Evolutionary conservation across 2,113 vertebrate species (phyloP), one percentile per base, ranked within the genome.

Genomic region (Leptosomus discolor): DNA sequence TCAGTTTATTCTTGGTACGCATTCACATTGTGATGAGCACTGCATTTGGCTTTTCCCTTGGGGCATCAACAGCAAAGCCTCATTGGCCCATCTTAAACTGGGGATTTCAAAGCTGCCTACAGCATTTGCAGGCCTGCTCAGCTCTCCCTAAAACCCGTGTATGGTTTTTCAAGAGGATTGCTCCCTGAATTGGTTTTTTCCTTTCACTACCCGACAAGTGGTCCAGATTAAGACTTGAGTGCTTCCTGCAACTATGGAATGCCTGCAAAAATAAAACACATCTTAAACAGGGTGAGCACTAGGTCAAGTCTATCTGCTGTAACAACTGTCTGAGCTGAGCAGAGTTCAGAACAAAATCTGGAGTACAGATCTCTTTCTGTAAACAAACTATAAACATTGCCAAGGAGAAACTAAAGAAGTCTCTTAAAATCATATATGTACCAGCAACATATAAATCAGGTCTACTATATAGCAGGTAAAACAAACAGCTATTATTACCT

Each of bases 251-350:
- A 56, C 64, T 67, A 18, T 17, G 65, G 92, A 91, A 97, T 50
- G 88, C 83, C 92, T 88, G 74, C 80, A 77, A 85, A 94, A 93
- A 87, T 90, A 89, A 97, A 95, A 74, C 68, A 87, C 86, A 30
- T 94, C 74, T 95, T 93, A 77, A 69, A 64, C 60, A 74, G 94
- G 96, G 94, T 90, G 78, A 96, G 84, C 41, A 15, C 36, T 75
- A 34, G 95, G 88, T 95, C 95, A 96, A 53, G 73, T 32, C 74
- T 90, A 27, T 68, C 75, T 82, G 57, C 15, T 76, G 50, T 12
- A 70, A 50, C 7, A 41, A 63, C 48, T 20, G 74, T 20, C 74
- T 46, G 71, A 84, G 61, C 30, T 77, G 75, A 73, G 60, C 41
- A 36, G 67, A 73, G 75, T 29, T 89, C 41, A 69, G 84, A 93